Conservation (phyloP, 2,888 invertebrate genomes). For the Ochropleura plecta region DNA sequence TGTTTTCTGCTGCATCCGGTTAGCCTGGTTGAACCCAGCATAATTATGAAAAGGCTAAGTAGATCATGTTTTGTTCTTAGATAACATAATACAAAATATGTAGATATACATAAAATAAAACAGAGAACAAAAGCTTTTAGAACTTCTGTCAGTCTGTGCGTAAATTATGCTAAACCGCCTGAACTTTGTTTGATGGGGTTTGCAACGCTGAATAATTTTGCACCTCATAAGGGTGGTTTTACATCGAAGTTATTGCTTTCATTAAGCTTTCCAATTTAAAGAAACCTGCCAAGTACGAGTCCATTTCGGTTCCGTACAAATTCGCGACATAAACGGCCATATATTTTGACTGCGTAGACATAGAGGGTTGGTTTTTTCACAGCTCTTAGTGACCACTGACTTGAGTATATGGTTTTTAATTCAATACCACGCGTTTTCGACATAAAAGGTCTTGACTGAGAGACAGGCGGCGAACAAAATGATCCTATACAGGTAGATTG, state of each 20-base stretch:
- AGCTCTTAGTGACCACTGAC: too few species aligned
- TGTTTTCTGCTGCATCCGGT: too few species aligned
- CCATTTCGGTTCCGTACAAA: too few species aligned
- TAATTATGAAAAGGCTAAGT: neutral
- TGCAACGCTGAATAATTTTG: conserved; percentile 46
- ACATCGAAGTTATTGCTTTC: conserved; percentile 11
- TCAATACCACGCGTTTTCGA: too few species aligned
- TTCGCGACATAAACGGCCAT: too few species aligned
- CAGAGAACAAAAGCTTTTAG: conserved; percentile 48
- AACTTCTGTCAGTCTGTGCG: conserved; percentile 43
- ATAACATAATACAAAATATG: neutral
- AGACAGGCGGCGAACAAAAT: too few species aligned
- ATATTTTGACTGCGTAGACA: too few species aligned
- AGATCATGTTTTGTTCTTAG: neutral
- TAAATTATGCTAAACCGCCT: conserved; percentile 57
- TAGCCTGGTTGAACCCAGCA: too few species aligned
- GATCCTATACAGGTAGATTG: too few species aligned
- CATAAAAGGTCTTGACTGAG: too few species aligned
- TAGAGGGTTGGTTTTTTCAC: too few species aligned
- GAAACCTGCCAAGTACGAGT: neutral
- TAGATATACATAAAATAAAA: conserved; percentile 34
- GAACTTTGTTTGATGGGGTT: conserved; percentile 58
- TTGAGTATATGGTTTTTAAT: too few species aligned
- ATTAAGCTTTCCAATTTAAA: neutral
- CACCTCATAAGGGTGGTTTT: conserved; percentile 22